These are phyloP conservation scores for Hippocampus comes DNA, from an alignment of 2,113 vertebrate species.

Conservation along the genomic window DNA sequence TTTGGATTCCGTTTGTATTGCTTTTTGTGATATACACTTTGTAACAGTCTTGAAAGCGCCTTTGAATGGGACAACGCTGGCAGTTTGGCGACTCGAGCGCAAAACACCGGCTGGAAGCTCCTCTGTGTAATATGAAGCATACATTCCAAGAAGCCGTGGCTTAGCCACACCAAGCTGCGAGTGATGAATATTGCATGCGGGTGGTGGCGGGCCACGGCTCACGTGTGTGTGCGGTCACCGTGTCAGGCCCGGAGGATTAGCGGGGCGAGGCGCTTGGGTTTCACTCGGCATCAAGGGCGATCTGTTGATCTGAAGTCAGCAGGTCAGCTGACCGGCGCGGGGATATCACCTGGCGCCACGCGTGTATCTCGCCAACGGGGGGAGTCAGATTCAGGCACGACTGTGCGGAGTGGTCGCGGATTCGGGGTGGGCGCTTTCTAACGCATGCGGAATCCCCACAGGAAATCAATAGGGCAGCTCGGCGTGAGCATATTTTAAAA, in stretches of 20 bases:
- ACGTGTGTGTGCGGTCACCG: slow-evolving; percentile 29
- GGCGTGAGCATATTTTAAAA: background rate
- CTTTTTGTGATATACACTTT: background rate
- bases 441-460: slow-evolving; percentile 13
- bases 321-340: slow-evolving; percentile 10
- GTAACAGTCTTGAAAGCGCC: background rate
- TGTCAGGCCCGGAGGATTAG: slow-evolving; percentile 4
- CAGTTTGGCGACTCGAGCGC: background rate
- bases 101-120: slow-evolving; percentile 5
- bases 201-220: slow-evolving; percentile 8
- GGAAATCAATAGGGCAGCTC: slow-evolving; percentile 6
- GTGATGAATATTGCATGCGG: slow-evolving; percentile 51
- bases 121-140: slow-evolving; percentile 39
- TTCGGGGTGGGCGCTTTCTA: slow-evolving; percentile 20
- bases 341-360: slow-evolving; percentile 24
- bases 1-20: background rate
- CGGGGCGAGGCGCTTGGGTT: slow-evolving; percentile 16
- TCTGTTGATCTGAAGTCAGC: slow-evolving; percentile 34
- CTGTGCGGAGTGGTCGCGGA: slow-evolving; percentile 19
- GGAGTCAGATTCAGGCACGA: slow-evolving; percentile 17
- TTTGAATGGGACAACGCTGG: background rate
- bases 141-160: slow-evolving; percentile 12
- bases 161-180: slow-evolving; percentile 31
- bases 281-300: slow-evolving; percentile 35
- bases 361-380: slow-evolving; percentile 9